Percentiles rank a stretch among this genome's conserved stretches.
Evolutionary conservation across 2,797 vertebrate species (phyloP).

Genomic region (Otus scops): DNA sequence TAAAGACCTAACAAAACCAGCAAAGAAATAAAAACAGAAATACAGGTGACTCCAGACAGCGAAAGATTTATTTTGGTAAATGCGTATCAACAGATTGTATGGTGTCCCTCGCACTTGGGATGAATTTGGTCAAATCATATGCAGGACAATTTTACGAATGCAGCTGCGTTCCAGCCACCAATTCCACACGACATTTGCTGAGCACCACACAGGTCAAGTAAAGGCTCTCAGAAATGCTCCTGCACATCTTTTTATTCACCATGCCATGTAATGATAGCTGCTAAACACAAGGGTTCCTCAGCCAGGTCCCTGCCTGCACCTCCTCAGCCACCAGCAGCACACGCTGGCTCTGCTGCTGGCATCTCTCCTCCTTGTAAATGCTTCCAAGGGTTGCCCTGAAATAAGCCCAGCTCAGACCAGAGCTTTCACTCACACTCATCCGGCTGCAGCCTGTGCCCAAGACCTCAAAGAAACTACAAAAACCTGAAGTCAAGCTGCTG

Average conservation of each 20-base stretch:
- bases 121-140: neutral
- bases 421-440: neutral
- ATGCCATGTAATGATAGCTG: neutral
- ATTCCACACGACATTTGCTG: neutral
- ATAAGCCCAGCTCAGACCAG: neutral
- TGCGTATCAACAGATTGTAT: neutral
- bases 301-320: neutral
- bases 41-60: neutral
- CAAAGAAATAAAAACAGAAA: neutral
- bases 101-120: fast-evolving
- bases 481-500: neutral
- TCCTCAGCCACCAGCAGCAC: neutral
- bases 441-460: neutral
- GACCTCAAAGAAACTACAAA: neutral
- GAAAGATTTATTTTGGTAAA: neutral
- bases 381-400: neutral
- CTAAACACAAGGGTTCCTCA: neutral
- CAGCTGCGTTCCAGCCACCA: neutral
- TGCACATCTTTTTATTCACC: neutral
- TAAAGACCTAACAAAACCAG: neutral
- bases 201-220: neutral
- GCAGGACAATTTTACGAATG: neutral
- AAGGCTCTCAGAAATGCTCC: neutral
- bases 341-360: fast-evolving
- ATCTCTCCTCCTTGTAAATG: fast-evolving